Base-by-base conservation (phyloP, 1,140 invertebrate genomes). In the honey bee (Apis mellifera) region DNA sequence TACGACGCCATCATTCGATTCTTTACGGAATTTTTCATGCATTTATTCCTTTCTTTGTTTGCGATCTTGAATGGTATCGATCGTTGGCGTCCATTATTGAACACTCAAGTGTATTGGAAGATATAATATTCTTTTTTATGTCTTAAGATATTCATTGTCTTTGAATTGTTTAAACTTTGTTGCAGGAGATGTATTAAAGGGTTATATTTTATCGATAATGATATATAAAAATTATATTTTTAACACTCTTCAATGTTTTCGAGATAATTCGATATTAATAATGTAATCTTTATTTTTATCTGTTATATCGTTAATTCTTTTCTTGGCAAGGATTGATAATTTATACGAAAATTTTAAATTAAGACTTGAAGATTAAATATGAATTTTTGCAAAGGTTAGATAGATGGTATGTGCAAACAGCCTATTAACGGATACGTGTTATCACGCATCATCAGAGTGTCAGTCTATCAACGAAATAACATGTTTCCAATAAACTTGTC, bases 21-120 rank as follows among this genome's bases (percentile, higher is more conserved):
- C 62, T 32, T 26, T 55, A 57, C 17, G 55, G 26, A 78, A 52
- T 82, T 78, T 70, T 64, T 70, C 68, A 82, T 71, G 71, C 75
- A 48, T 78, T 78, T 71, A 52, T 62, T 70, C 57, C 32, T 15
- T n/a, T 15, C 66, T 68, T 32, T 68, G 32, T 54, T 82, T 59
- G 64, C 62, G 62, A 59, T 57, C 26, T 17, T n/a, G 52, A 64
- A 55, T 32, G 52, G 1, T 23, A 65, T 48, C 60, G 52, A 23
- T 9, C 52, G 68, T 78, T 32, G 32, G 26, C 50, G 32, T 65
- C 52, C 64, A 23, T 77, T 68, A 68, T 55, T 42, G 23, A 11
- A 50, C 19, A 15, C n/a, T n/a, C 23, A 15, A 26, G n/a, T 15
- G 15, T 23, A 2, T 69, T 23, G 19, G 19, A 55, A 42, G 2